A percentile compares a stretch with the other conserved stretches of the same genome.
phyloP scores from a whole-genome alignment of 2,113 vertebrate species.

The Apistogramma diplotaenia region DNA sequence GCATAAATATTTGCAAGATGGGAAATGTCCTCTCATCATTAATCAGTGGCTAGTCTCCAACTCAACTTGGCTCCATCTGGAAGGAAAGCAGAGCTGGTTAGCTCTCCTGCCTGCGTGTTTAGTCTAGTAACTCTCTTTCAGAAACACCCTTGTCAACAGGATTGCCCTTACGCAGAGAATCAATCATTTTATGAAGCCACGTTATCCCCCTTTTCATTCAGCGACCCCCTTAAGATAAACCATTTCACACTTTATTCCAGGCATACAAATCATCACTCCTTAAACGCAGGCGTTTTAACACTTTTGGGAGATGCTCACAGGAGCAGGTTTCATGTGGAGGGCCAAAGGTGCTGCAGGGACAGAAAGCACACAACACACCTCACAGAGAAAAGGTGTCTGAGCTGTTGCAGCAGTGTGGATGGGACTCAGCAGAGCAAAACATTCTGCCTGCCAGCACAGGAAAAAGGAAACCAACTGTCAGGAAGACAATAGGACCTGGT shows the following conservation, averaged over 20 bases:
- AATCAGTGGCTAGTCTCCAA: not conserved
- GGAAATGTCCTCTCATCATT: slow-evolving; percentile 12
- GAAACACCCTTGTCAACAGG: slow-evolving; percentile 14
- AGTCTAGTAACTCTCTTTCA: slow-evolving; percentile 34
- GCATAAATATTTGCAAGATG: slow-evolving; percentile 60
- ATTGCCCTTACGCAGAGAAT: not conserved
- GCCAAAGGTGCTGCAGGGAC: not conserved
- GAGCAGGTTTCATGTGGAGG: not conserved
- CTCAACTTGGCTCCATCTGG: slow-evolving; percentile 11
- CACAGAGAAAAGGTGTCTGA: not conserved
- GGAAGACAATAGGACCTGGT: slow-evolving; percentile 53
- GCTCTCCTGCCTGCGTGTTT: slow-evolving; percentile 25
- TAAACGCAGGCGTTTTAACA: not conserved
- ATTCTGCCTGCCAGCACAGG: slow-evolving; percentile 63
- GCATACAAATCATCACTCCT: not conserved
- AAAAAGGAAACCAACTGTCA: slow-evolving; percentile 73
- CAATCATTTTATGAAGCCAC: not conserved
- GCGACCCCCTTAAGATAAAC: not conserved
- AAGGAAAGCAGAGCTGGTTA: slow-evolving; percentile 18
- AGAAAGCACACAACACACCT: not conserved
- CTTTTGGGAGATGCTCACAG: not conserved
- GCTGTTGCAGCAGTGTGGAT: slow-evolving; percentile 15
- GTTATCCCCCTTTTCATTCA: not conserved
- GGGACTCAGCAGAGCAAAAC: slow-evolving; percentile 25
- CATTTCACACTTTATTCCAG: not conserved